Evolutionary conservation across 2,113 vertebrate genomes (phyloP).

Genomic region (Prochilodus magdalenae): DNA sequence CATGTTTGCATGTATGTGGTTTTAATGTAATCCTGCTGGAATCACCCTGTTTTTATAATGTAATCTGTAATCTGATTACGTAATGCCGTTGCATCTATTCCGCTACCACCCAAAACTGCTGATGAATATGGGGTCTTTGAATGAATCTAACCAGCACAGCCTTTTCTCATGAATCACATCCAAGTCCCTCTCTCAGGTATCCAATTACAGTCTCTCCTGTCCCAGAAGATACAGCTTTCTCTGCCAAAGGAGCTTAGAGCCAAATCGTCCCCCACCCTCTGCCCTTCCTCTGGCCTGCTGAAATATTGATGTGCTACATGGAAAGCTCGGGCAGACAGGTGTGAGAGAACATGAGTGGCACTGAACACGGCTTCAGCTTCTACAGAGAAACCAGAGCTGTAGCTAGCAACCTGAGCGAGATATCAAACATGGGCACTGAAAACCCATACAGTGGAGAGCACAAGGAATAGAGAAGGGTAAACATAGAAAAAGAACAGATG

Average conservation of each 20-base stretch:
- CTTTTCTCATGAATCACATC: conserved; percentile 9
- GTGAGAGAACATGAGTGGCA: conserved; percentile 46
- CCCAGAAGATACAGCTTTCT: conserved; percentile 6
- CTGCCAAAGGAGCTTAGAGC: conserved; percentile 8
- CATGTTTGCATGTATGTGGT: too few relatives aligned
- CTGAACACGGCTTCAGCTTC: conserved; percentile 36
- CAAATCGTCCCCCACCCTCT: conserved; percentile 26
- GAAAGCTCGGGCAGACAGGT: conserved; percentile 47
- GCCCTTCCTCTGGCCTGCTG: conserved; percentile 39
- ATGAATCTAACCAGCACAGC: not conserved
- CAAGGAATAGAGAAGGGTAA: not conserved
- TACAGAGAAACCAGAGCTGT: conserved; percentile 27
- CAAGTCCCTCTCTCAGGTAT: conserved; percentile 4
- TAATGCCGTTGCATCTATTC: too few relatives aligned
- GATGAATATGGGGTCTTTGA: not conserved
- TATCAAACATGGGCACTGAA: conserved; percentile 25
- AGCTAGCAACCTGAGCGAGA: conserved; percentile 36
- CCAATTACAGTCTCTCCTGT: conserved; percentile 31
- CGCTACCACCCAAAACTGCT: too few relatives aligned
- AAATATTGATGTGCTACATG: conserved; percentile 51
- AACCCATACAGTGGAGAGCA: conserved; percentile 21
- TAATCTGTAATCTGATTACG: too few relatives aligned
- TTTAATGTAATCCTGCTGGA: too few relatives aligned
- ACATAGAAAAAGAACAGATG: not conserved
- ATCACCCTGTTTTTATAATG: too few relatives aligned